Evolutionary conservation across 1,140 invertebrate species (phyloP).

Genomic region (Cyphomyrmex costatus): DNA sequence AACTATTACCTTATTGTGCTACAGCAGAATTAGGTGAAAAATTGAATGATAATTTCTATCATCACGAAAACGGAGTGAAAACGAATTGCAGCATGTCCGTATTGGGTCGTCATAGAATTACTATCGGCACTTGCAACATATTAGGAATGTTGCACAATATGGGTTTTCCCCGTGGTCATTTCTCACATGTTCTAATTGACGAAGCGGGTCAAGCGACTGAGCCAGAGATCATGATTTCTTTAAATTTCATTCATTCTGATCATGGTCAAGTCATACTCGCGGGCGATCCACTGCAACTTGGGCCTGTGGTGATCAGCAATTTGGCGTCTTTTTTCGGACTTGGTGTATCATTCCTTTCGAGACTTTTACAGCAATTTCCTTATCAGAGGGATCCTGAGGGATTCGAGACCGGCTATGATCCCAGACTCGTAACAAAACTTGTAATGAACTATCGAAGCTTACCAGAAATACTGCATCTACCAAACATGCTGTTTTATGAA

Average conservation of each 20-base stretch:
- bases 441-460: constrained; percentile 93
- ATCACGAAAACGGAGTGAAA: constrained; percentile 83
- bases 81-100: constrained; percentile 87
- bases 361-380: constrained; percentile 89
- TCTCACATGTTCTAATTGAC: constrained; percentile 95
- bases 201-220: constrained; percentile 97
- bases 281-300: constrained; percentile 97
- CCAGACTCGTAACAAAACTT: constrained; percentile 90
- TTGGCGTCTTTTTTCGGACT: constrained; percentile 90
- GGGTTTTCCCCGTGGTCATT: constrained; percentile 91
- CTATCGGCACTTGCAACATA: constrained; percentile 93
- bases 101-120: constrained; percentile 92
- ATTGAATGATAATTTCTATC: constrained; percentile 68
- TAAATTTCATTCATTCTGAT: constrained; percentile 86
- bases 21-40: constrained; percentile 88
- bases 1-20: constrained; percentile 91
- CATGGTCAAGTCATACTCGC: constrained; percentile 92
- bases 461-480: constrained; percentile 91
- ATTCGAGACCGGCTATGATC: constrained; percentile 89
- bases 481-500: constrained; percentile 95
- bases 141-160: constrained; percentile 90
- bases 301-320: constrained; percentile 92
- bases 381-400: constrained; percentile 89
- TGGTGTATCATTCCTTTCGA: constrained; percentile 90
- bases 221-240: constrained; percentile 94